These are phyloP conservation scores for Drosophila hamatofila DNA, from an alignment of 2,888 invertebrate genomes.

Conservation along the genomic window DNA sequence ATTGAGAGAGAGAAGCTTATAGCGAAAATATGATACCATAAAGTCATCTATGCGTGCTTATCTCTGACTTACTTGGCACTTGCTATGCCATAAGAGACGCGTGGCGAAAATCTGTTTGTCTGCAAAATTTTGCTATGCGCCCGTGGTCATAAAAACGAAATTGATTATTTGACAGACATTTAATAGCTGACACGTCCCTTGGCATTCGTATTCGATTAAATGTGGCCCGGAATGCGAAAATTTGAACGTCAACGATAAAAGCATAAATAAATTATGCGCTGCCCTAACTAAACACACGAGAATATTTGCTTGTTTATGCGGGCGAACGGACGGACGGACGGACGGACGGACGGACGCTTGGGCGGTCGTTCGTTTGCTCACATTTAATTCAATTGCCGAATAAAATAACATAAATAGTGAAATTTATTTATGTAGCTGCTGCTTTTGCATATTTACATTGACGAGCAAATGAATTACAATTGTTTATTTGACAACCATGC, in stretches of 20 bases:
- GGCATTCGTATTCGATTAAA: conserved; percentile 24
- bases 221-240: conserved; percentile 15
- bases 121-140: conserved; percentile 8
- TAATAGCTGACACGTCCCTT: conserved; percentile 36
- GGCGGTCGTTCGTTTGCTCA: neutral
- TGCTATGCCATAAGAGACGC: neutral
- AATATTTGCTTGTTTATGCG: conserved; percentile 30
- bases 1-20: no score
- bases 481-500: conserved; percentile 50
- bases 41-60: neutral
- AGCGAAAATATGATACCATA: no score
- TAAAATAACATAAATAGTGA: conserved; percentile 42
- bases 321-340: neutral
- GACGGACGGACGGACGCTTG: neutral
- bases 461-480: conserved; percentile 63
- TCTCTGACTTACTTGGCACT: neutral
- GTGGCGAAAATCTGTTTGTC: conserved; percentile 9
- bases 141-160: conserved; percentile 13
- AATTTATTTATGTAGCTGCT: conserved; percentile 49
- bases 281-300: conserved; percentile 31
- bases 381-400: conserved; percentile 53
- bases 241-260: conserved; percentile 21
- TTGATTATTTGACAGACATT: conserved; percentile 41
- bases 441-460: conserved; percentile 44
- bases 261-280: conserved; percentile 42